Percentiles rank a stretch among this genome's conserved stretches.
These are phyloP conservation scores for Phortica variegata DNA, from an alignment of 1,140 invertebrate species.

Conservation along the genomic window DNA sequence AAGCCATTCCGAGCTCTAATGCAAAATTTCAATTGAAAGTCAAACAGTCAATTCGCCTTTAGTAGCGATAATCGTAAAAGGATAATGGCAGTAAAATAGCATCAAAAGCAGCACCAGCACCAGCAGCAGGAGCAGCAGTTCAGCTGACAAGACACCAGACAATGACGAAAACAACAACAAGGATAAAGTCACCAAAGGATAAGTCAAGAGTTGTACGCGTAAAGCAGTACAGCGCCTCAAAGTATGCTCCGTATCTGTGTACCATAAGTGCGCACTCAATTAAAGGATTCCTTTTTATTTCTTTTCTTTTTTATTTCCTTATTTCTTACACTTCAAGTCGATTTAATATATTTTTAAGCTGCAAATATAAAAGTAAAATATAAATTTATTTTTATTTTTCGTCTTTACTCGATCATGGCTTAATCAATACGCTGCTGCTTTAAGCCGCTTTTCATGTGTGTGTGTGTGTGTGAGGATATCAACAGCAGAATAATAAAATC, in stretches of 20 bases:
- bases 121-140: background rate
- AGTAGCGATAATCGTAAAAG: slow-evolving; percentile 52
- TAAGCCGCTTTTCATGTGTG: background rate
- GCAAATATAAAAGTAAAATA: too few relatives aligned
- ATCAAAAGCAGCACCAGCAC: slow-evolving; percentile 50
- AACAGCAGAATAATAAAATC: slow-evolving; percentile 23
- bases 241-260: slow-evolving; percentile 2
- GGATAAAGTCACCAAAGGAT: too few relatives aligned
- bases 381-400: too few relatives aligned
- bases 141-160: too few relatives aligned
- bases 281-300: slow-evolving; percentile 32
- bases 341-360: too few relatives aligned
- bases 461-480: slow-evolving; percentile 14
- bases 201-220: too few relatives aligned
- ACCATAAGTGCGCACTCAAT: slow-evolving; percentile 50
- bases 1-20: slow-evolving; percentile 55
- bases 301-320: too few relatives aligned
- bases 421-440: background rate
- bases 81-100: slow-evolving; percentile 52
- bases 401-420: too few relatives aligned
- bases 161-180: too few relatives aligned
- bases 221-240: too few relatives aligned
- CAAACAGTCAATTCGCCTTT: slow-evolving; percentile 54
- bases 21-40: slow-evolving; percentile 55
- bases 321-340: too few relatives aligned